Percentiles rank a stretch among this genome's conserved stretches.
Evolutionary conservation across 2,888 invertebrate genomes (phyloP).

Genomic region (Machimus atricapillus): DNA sequence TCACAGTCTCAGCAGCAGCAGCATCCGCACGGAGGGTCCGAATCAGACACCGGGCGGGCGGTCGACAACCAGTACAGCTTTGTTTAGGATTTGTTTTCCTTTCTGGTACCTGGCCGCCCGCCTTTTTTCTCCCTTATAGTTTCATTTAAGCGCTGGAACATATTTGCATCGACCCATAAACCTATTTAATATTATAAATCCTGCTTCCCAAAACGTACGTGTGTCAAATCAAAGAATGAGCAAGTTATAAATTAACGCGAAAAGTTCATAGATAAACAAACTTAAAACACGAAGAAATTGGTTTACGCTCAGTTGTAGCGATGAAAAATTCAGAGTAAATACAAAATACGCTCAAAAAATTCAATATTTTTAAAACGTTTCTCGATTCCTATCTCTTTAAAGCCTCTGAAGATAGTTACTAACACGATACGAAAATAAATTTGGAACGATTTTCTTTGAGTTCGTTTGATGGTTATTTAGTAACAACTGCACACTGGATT

Average conservation of each 20-base stretch:
- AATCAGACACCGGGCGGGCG: conserved; percentile 65
- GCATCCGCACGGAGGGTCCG: conserved; percentile 44
- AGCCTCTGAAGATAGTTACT: conserved; percentile 2
- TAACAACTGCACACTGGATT: not conserved
- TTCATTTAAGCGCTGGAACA: not conserved
- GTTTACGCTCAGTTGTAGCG: not conserved
- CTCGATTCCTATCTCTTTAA: conserved; percentile 11
- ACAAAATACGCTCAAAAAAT: not conserved
- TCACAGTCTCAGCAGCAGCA: conserved; percentile 55
- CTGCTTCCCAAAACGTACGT: not conserved
- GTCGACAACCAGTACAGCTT: conserved; percentile 86
- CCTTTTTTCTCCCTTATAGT: not conserved
- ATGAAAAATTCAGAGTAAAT: not conserved
- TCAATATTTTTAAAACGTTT: not conserved
- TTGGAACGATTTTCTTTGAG: not conserved
- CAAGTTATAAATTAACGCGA: not conserved
- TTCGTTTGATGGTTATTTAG: not conserved
- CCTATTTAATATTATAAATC: not conserved
- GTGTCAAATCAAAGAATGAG: not conserved
- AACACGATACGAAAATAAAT: not conserved
- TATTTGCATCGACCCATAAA: not conserved
- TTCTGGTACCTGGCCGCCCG: not conserved
- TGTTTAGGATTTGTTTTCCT: conserved; percentile 62
- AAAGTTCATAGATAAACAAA: not conserved
- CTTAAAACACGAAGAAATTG: not conserved